Percentiles rank a stretch among this genome's conserved stretches.
Evolutionary conservation across 2,113 vertebrate genomes (phyloP).

Genomic region (Ibidorhyncha struthersii): DNA sequence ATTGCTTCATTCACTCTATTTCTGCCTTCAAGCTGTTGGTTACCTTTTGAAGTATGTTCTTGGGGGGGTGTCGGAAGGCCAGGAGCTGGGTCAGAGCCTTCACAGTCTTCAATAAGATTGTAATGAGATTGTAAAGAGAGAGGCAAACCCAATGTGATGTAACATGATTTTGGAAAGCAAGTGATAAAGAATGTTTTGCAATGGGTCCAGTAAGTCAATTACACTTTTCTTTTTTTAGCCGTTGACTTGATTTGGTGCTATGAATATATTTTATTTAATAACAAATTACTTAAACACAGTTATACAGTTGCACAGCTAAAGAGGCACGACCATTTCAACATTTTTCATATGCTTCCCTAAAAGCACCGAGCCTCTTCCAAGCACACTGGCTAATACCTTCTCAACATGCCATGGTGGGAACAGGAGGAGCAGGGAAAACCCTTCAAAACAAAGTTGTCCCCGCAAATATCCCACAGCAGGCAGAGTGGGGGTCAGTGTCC

Average conservation of each 20-base stretch:
- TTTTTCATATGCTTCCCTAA: background rate
- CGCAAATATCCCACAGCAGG: background rate
- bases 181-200: background rate
- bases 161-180: background rate
- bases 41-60: background rate
- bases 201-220: background rate
- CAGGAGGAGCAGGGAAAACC: background rate
- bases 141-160: background rate
- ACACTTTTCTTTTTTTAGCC: background rate
- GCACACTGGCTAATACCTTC: background rate
- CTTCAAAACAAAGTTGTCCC: background rate
- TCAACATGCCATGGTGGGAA: accelerated
- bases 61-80: background rate
- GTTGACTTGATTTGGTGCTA: background rate
- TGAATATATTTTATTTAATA: background rate
- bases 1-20: background rate
- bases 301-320: background rate
- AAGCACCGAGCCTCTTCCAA: background rate
- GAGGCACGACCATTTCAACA: background rate
- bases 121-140: background rate
- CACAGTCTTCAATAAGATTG: background rate
- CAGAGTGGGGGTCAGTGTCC: no score
- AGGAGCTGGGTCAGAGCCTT: background rate
- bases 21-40: background rate
- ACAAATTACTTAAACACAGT: background rate